Base-by-base conservation (phyloP, 2,888 invertebrate species). In the Pammene fasciana region DNA sequence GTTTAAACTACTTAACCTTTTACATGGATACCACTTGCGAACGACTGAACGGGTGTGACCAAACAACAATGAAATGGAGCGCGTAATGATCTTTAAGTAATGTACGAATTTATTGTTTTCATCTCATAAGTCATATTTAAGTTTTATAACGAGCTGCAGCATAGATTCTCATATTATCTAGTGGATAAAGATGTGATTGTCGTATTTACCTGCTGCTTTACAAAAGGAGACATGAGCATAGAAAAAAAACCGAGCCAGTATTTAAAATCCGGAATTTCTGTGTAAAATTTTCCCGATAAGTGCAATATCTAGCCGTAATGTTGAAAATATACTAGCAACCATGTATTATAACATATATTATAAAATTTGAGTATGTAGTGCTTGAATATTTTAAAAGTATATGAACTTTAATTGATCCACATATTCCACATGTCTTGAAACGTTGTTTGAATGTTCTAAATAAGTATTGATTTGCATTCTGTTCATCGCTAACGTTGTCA, bases 181-280 rank as follows among this genome's bases (percentile, higher is more conserved):
- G 75, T 81, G 78, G 74, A 78, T 74, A 75, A 75, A 79, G 79
- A 80, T 78, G 79, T 76, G 74, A 70, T 72, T 71, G 43, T 57
- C 68, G 41, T 68, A 50, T 50, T 74, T 65, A 78, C 75, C 72
- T 73, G 75, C 75, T 75, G 74, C 78, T 78, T 78, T 75, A 72
- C 54, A 64, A 76, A 72, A 79, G 78, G 81, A 79, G 82, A 82
- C 83, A 82, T 82, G 77, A 82, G 83, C 79, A 83, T 86, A 83
- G 82, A 86, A 82, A 86, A 84, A 76, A 85, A 90, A 84, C 92
- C 92, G 92, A 92, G 92, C 92, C 92, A 92, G 88, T 92, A 90
- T 89, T 89, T 88, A 87, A 89, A 87, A 87, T 85, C 89, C 86
- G 87, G 89, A 50, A 90, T 89, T 88, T 90, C 85, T 86, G 84